phyloP scores from a whole-genome alignment of 2,888 invertebrate species.

The Acanthopleura granulata region DNA sequence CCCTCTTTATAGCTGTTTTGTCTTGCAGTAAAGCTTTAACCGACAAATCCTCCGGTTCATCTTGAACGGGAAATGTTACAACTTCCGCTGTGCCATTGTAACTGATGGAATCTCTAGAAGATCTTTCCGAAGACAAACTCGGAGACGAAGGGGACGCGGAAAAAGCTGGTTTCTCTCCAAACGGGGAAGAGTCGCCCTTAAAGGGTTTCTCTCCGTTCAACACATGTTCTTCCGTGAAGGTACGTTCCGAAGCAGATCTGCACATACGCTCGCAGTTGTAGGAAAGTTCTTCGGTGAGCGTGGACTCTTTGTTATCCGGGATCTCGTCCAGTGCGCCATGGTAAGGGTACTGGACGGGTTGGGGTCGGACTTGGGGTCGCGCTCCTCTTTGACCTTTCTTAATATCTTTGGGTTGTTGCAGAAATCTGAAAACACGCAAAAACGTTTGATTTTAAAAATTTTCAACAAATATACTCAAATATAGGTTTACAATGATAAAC shows the following conservation, averaged over 20 bases:
- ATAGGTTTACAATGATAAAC: too few relatives aligned
- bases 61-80: constrained; percentile 25
- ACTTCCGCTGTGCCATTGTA: not conserved
- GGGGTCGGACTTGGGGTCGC: constrained; percentile 45
- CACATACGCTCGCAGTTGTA: not conserved
- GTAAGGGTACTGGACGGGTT: constrained; percentile 1
- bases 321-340: constrained; percentile 1
- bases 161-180: not conserved
- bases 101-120: not conserved
- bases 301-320: not conserved
- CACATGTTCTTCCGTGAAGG: not conserved
- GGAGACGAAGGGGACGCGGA: constrained; percentile 1
- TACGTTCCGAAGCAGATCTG: too few relatives aligned
- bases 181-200: not conserved
- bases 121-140: not conserved
- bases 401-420: constrained; percentile 92
- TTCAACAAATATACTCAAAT: too few relatives aligned
- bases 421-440: constrained; percentile 76
- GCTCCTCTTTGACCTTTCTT: constrained; percentile 80
- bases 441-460: too few relatives aligned
- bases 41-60: constrained; percentile 51
- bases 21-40: constrained; percentile 19
- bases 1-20: not conserved
- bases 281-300: not conserved
- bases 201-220: not conserved